These are phyloP conservation scores for Pampusana beccarii DNA, from an alignment of 2,113 vertebrate genomes.

Conservation along the genomic window DNA sequence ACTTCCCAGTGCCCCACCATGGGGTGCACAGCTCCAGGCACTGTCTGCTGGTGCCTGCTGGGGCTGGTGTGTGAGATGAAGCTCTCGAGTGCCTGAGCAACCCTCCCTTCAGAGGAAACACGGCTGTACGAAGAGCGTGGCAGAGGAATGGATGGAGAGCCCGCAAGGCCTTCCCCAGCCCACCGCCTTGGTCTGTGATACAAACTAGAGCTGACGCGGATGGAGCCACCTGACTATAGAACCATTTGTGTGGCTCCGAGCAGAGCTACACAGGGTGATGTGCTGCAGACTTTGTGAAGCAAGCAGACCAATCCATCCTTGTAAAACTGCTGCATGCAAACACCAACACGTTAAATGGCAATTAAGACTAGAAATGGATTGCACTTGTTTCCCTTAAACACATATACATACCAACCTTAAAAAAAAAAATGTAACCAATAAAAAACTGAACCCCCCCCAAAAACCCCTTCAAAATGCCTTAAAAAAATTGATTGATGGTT, in stretches of 20 bases:
- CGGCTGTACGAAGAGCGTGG: background rate
- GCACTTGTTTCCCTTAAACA: conserved; percentile 49
- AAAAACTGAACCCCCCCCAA: background rate
- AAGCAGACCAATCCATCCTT: background rate
- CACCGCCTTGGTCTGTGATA: background rate
- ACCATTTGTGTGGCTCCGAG: background rate
- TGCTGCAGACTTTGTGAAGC: background rate
- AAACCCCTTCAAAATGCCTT: background rate
- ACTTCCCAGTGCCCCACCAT: fast-evolving
- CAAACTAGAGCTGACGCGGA: background rate
- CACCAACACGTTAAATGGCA: conserved; percentile 20
- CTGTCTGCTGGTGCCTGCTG: background rate
- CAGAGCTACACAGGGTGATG: background rate
- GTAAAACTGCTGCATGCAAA: conserved; percentile 45
- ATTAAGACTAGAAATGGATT: conserved; percentile 39
- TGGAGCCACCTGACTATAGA: background rate
- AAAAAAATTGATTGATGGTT: background rate
- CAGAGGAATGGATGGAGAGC: background rate
- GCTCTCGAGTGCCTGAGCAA: background rate
- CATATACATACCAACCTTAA: background rate
- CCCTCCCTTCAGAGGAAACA: no score
- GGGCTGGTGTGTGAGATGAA: background rate
- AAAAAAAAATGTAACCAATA: no score
- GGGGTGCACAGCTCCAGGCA: background rate
- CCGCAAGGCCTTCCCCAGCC: background rate